Conservation (phyloP, 2,797 vertebrate species). For the Aselliscus stoliczkanus region DNA sequence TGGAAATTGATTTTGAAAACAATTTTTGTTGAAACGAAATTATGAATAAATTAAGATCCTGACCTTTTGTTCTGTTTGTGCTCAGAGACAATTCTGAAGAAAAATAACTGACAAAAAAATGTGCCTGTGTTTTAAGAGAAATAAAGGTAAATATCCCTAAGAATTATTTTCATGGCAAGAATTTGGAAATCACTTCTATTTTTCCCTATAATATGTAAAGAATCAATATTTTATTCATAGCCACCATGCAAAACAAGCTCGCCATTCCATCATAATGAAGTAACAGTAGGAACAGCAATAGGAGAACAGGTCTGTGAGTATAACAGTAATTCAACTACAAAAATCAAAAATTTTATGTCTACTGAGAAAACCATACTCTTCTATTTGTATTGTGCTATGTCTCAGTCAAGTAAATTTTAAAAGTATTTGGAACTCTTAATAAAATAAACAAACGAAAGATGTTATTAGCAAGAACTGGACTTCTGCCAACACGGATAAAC, state of each 20-base stretch:
- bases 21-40: constrained; percentile 27
- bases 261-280: background rate
- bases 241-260: background rate
- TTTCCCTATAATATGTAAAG: background rate
- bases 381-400: background rate
- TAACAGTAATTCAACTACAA: background rate
- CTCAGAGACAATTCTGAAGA: background rate
- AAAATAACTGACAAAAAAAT: background rate
- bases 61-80: background rate
- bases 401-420: constrained; percentile 1
- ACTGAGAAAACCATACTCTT: background rate
- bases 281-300: accelerated
- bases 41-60: constrained; percentile 36
- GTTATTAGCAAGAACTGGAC: background rate
- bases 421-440: background rate
- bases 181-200: background rate
- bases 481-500: background rate
- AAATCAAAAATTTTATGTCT: background rate
- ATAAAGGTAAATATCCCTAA: background rate
- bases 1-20: constrained; percentile 35
- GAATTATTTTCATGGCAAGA: background rate
- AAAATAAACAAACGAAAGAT: background rate
- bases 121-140: background rate
- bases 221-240: background rate
- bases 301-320: background rate